A percentile compares a stretch with the other conserved stretches of the same genome.
Evolutionary conservation across 1,140 invertebrate genomes (phyloP).

Genomic region (Diachasma alloeum): DNA sequence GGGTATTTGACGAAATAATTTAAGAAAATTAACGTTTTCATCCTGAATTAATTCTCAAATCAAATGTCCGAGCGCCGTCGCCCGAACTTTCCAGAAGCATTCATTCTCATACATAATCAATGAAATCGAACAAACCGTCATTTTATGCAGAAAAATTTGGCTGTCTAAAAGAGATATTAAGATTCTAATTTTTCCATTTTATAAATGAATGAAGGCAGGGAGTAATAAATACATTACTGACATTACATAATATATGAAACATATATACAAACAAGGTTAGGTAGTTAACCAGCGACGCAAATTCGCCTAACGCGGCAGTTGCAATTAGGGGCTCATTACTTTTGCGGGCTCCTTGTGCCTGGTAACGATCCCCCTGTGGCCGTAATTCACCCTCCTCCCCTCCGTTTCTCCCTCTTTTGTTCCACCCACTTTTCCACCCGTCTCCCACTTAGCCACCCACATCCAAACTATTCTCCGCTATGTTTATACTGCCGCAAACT

Average conservation of each 20-base stretch:
- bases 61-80: too few relatives aligned
- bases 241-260: slow-evolving; percentile 1
- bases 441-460: too few relatives aligned
- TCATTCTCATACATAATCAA: too few relatives aligned
- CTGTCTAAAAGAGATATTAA: too few relatives aligned
- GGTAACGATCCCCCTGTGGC: slow-evolving; percentile 45
- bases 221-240: slow-evolving; percentile 16
- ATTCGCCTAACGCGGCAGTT: slow-evolving; percentile 28
- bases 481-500: slow-evolving; percentile 37
- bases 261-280: background rate
- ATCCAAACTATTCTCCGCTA: slow-evolving; percentile 33
- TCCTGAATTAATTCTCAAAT: too few relatives aligned
- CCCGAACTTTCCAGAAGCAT: too few relatives aligned
- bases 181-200: background rate
- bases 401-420: background rate
- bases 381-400: slow-evolving; percentile 40
- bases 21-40: too few relatives aligned
- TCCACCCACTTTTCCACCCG: too few relatives aligned
- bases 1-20: too few relatives aligned
- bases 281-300: slow-evolving; percentile 20
- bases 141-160: too few relatives aligned
- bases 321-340: slow-evolving; percentile 40
- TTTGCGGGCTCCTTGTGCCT: slow-evolving; percentile 31
- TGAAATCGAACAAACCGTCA: too few relatives aligned
- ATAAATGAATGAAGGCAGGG: background rate